These are phyloP conservation scores for Ornithorhynchus anatinus DNA, from an alignment of 2,113 vertebrate species.

Conservation along the genomic window DNA sequence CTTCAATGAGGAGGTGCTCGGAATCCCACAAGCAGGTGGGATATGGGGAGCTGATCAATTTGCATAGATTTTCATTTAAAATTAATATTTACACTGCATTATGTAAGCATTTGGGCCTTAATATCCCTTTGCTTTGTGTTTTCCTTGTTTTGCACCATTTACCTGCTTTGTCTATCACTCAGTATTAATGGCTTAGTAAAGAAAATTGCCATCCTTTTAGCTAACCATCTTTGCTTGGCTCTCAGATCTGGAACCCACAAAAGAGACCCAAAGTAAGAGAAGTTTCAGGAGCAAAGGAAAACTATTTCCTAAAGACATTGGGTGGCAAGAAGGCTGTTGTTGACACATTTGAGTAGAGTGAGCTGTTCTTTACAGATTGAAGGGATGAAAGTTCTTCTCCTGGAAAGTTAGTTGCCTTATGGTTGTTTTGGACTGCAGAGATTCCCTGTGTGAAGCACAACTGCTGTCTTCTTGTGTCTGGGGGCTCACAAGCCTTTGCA, in stretches of 20 bases:
- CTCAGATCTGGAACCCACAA: neutral
- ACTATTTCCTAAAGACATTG: neutral
- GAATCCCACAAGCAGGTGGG: neutral
- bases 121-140: neutral
- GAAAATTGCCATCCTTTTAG: too few species aligned
- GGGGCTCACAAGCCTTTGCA: neutral
- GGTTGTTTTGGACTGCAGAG: rapidly evolving
- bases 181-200: neutral
- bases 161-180: neutral
- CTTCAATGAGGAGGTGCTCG: too few species aligned
- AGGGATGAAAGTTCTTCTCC: neutral
- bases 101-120: neutral
- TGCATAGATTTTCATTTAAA: neutral
- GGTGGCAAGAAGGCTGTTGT: neutral
- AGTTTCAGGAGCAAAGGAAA: neutral
- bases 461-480: neutral
- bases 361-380: neutral
- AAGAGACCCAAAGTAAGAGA: neutral
- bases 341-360: neutral
- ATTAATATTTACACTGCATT: neutral
- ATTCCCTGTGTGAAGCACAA: neutral
- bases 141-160: neutral
- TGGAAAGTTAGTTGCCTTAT: neutral
- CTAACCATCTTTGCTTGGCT: neutral
- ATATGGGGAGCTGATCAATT: neutral